A percentile compares a stretch with the other conserved stretches of the same genome.
phyloP scores from a whole-genome alignment of 2,797 vertebrate genomes.

The Acropternis orthonyx region DNA sequence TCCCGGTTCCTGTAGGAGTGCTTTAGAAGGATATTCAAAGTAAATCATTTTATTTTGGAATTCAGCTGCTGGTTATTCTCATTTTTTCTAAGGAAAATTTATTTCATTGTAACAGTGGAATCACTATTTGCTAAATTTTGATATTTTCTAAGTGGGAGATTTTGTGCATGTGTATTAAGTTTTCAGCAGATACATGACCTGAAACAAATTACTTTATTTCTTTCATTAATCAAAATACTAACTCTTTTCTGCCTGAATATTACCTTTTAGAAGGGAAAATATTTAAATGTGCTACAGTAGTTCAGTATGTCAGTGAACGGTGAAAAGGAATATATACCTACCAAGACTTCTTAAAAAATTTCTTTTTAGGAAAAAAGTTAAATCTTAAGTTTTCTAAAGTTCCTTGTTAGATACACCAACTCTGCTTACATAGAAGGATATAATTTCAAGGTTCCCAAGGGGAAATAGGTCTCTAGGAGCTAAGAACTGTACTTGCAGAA shows the following conservation, averaged over 20 bases:
- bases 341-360: not conserved
- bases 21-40: conserved; percentile 41
- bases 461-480: not conserved
- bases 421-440: not conserved
- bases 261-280: not conserved
- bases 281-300: not conserved
- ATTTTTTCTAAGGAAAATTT: conserved; percentile 18
- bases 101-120: not conserved
- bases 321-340: not conserved
- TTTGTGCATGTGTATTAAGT: not conserved
- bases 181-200: not conserved
- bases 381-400: not conserved
- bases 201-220: not conserved
- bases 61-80: not conserved
- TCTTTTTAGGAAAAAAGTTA: not conserved
- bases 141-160: not conserved
- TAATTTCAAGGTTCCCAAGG: not conserved
- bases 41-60: not conserved
- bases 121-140: not conserved
- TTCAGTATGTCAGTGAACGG: not conserved
- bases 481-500: not conserved
- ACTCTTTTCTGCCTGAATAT: not conserved
- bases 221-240: not conserved
- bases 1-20: not conserved
- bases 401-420: not conserved